Conservation (phyloP, 1,140 invertebrate species). For the Drosophila elegans region DNA sequence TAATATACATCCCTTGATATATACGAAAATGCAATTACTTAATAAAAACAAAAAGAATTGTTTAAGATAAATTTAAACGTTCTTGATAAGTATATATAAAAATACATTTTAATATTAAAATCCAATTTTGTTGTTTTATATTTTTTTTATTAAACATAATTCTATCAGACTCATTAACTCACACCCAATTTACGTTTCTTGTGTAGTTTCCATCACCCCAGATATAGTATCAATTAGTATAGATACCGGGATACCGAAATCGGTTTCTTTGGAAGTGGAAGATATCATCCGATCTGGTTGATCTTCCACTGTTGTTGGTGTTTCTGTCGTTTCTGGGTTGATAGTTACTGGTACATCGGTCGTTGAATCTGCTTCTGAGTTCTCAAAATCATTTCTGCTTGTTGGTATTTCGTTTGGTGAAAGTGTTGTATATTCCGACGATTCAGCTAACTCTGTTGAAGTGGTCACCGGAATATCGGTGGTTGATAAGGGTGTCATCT, state of each 20-base stretch:
- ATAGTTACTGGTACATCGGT: not conserved
- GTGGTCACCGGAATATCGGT: not conserved
- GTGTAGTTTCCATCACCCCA: constrained; percentile 5
- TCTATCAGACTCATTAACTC: constrained; percentile 18
- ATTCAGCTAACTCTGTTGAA: not conserved
- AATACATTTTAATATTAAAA: no score
- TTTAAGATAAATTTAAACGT: not conserved
- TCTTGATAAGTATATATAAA: no score
- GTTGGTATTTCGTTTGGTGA: not conserved
- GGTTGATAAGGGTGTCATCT: not conserved
- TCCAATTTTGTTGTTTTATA: not conserved
- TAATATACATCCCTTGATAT: not conserved
- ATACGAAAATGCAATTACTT: not conserved
- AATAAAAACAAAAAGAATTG: not conserved
- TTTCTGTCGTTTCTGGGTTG: not conserved
- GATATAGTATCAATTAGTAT: constrained; percentile 1
- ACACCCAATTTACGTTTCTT: not conserved
- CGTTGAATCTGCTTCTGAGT: not conserved
- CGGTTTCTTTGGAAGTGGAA: not conserved
- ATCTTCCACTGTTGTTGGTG: not conserved
- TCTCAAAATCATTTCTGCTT: not conserved
- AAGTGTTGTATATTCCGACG: not conserved
- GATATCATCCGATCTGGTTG: not conserved
- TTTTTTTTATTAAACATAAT: constrained; percentile 9
- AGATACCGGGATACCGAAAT: constrained; percentile 3